Conservation (phyloP, 2,888 invertebrate genomes). For the Temnothorax rugatulus region DNA sequence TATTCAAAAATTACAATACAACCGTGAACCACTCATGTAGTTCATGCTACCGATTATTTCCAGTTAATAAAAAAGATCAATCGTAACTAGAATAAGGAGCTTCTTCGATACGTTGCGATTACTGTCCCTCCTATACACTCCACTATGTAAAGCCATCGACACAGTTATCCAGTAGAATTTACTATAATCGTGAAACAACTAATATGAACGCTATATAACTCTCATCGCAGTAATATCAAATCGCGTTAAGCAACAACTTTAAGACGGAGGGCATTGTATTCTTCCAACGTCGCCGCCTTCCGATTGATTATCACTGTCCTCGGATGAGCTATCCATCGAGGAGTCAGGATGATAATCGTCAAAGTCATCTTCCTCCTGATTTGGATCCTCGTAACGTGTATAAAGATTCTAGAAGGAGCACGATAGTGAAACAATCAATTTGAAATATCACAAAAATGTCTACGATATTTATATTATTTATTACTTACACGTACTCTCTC, state of each 20-base stretch:
- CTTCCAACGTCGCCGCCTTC: slow-evolving; percentile 63
- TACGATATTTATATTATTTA: background rate
- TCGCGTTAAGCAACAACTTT: slow-evolving; percentile 54
- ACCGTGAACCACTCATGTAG: slow-evolving; percentile 10
- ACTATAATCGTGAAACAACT: slow-evolving; percentile 36
- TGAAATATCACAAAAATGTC: background rate
- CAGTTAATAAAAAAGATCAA: slow-evolving; percentile 38
- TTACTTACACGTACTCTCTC: slow-evolving; percentile 80
- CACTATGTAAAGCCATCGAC: slow-evolving; percentile 33
- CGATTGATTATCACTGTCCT: slow-evolving; percentile 65
- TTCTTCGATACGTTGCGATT: background rate
- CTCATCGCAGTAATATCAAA: slow-evolving; percentile 26
- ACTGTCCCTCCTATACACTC: slow-evolving; percentile 19
- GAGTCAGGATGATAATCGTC: slow-evolving; percentile 50
- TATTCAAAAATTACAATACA: slow-evolving; percentile 50
- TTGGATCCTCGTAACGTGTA: slow-evolving; percentile 32
- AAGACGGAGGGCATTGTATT: slow-evolving; percentile 74
- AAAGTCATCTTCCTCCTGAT: slow-evolving; percentile 57
- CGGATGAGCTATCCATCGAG: slow-evolving; percentile 57
- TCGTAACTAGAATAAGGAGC: slow-evolving; percentile 22
- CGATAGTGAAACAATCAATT: background rate
- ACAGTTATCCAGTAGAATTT: slow-evolving; percentile 34
- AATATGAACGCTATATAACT: slow-evolving; percentile 36
- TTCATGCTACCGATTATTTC: slow-evolving; percentile 21
- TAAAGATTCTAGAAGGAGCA: slow-evolving; percentile 24